Evolutionary conservation across 1,140 invertebrate genomes (phyloP), one percentile per base, ranked within the genome.

Genomic region (Leptinotarsa undecemlineata): DNA sequence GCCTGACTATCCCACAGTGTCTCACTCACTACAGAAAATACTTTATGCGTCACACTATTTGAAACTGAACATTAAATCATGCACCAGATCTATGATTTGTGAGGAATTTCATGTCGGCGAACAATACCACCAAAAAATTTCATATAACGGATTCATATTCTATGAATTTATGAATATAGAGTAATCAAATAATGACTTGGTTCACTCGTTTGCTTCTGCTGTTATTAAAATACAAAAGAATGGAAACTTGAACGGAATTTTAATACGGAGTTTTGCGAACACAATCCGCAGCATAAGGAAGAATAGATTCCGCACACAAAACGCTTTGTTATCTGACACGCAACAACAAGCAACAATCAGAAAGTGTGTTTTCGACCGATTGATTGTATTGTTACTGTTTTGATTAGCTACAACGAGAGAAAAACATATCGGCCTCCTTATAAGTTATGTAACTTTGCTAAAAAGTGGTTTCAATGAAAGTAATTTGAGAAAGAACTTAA

Each of bases 161-260:
- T 19, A 57, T 57, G 51, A 57, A 57, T 57, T 17, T 57, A 57
- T 57, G 51, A 57, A 57, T 57, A 57, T 57, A 57, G 14, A 57
- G n/a, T 57, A 57, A 57, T 57, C n/a, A 57, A 57, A 57, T 57
- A 17, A 5, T 57, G 51, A 57, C 51, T n/a, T 17, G 51, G 51
- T 57, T 57, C 51, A 57, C 51, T 57, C n/a, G 51, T n/a, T 57
- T 19, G 51, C 3, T 15, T 19, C 15, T 19, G 15, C 14, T 19
- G 4, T 57, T 57, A 57, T 19, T 17, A 57, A 42, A 42, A 42
- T 42, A 42, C 33, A 11, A 57, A 57, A 57, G 51, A 57, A 57
- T 57, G 51, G 14, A 57, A 57, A 57, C 51, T 57, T 57, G 51
- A 4, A 17, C 51, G n/a, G 51, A 57, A 57, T 57, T 57, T 57